Evolutionary conservation across 1,140 invertebrate species (phyloP).

Genomic region (Aleiodes sp.): DNA sequence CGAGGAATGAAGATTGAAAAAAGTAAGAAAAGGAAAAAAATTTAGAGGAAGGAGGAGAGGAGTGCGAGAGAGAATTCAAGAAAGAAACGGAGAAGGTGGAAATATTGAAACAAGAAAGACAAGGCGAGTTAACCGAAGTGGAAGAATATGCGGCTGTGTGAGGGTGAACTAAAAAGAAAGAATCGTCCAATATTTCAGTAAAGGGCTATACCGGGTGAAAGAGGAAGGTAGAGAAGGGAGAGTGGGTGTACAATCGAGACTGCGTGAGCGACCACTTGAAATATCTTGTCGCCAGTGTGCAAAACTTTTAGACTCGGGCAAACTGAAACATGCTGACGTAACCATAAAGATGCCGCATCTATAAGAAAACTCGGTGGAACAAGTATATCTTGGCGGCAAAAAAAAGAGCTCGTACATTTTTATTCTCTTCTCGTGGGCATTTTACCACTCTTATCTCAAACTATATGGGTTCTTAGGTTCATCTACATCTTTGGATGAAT

Average conservation of each 20-base stretch:
- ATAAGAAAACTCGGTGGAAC: neutral
- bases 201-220: constrained; percentile 20
- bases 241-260: constrained; percentile 31
- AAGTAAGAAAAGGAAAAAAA: constrained; percentile 9
- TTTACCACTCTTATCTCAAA: neutral
- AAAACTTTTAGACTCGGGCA: constrained; percentile 44
- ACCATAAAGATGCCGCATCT: constrained; percentile 37
- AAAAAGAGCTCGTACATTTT: neutral
- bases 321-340: constrained; percentile 46
- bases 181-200: constrained; percentile 42
- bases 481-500: too few species aligned
- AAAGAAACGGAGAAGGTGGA: neutral
- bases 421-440: neutral
- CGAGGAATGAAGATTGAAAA: neutral
- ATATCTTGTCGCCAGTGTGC: constrained; percentile 45
- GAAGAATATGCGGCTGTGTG: constrained; percentile 42
- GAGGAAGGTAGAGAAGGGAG: constrained; percentile 2
- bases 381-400: neutral
- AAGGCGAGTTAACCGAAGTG: constrained; percentile 30
- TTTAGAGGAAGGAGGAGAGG: neutral
- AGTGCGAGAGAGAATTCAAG: constrained; percentile 1
- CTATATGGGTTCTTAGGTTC: too few species aligned
- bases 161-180: constrained; percentile 33
- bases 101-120: constrained; percentile 1
- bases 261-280: constrained; percentile 44